A percentile compares a stretch with the other conserved stretches of the same genome.
Evolutionary conservation across 2,113 vertebrate species (phyloP).

Genomic region (Neoarius graeffei): DNA sequence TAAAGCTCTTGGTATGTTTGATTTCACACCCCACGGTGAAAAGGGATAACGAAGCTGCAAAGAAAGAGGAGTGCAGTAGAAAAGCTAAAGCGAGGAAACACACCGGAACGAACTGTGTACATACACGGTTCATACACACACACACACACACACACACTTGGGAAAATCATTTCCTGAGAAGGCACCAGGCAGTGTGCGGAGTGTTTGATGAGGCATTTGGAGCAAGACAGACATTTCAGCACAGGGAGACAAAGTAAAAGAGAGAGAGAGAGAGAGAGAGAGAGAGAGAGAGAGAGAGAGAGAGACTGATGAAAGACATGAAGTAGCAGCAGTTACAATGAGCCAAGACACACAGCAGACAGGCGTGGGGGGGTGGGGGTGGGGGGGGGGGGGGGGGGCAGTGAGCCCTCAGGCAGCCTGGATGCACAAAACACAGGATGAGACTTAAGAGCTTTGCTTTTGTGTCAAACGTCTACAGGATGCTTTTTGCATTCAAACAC

Average conservation of each 20-base stretch:
- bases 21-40: not conserved
- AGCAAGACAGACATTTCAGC: constrained; percentile 17
- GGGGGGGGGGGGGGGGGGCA: not conserved
- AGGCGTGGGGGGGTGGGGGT: constrained; percentile 12
- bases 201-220: constrained; percentile 32
- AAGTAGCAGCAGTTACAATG: constrained; percentile 28
- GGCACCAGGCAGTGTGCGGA: constrained; percentile 22
- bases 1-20: not conserved
- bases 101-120: not conserved
- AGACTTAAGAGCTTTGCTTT: constrained; percentile 27
- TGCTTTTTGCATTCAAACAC: constrained; percentile 15
- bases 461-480: not conserved
- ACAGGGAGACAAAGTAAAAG: not conserved
- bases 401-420: constrained; percentile 21
- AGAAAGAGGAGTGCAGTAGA: not conserved
- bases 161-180: constrained; percentile 39
- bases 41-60: constrained; percentile 11
- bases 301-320: constrained; percentile 22
- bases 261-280: not conserved
- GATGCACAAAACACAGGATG: constrained; percentile 24
- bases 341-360: constrained; percentile 23
- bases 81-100: not conserved
- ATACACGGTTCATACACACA: not conserved
- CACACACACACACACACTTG: constrained; percentile 15
- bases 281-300: constrained; percentile 2